phyloP scores from a whole-genome alignment of 2,797 vertebrate genomes.

The Craterocephalus amniculus region DNA sequence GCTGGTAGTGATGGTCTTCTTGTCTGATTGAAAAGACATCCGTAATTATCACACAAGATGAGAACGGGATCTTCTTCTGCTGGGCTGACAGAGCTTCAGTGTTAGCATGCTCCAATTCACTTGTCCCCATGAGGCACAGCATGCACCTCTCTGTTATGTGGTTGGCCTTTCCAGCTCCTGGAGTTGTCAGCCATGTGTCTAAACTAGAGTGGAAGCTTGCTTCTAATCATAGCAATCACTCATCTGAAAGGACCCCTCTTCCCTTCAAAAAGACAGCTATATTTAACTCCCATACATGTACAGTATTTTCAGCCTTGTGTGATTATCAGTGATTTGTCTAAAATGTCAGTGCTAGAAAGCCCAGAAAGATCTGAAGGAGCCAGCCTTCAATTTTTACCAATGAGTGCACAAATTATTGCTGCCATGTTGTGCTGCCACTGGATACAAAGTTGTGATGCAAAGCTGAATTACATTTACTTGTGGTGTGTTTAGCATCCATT shows the following conservation, averaged over 20 bases:
- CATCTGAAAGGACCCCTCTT: conserved; percentile 48
- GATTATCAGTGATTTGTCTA: conserved; percentile 61
- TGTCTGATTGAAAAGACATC: conserved; percentile 67
- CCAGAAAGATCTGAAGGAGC: conserved; percentile 42
- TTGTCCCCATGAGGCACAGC: conserved; percentile 69
- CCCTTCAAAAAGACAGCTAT: conserved; percentile 42
- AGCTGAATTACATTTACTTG: conserved; percentile 62
- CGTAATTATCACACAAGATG: conserved; percentile 64
- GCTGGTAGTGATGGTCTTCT: conserved; percentile 24
- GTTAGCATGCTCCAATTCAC: conserved; percentile 81
- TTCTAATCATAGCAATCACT: conserved; percentile 69
- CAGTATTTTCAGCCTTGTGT: conserved; percentile 44
- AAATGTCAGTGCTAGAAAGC: conserved; percentile 42
- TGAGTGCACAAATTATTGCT: conserved; percentile 54
- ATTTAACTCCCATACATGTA: conserved; percentile 47
- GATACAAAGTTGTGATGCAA: conserved; percentile 54
- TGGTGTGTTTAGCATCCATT: conserved; percentile 63
- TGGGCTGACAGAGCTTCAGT: conserved; percentile 66
- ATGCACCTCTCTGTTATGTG: conserved; percentile 55
- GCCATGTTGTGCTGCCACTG: conserved; percentile 48
- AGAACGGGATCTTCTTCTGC: conserved; percentile 64
- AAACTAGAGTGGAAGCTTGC: conserved; percentile 57
- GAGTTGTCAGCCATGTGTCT: conserved; percentile 61
- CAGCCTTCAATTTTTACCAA: conserved; percentile 37
- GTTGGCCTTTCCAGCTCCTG: conserved; percentile 55